Percentiles rank a stretch among this genome's conserved stretches.
phyloP scores from a whole-genome alignment of 1,140 invertebrate genomes.

The Zophobas atratus region DNA sequence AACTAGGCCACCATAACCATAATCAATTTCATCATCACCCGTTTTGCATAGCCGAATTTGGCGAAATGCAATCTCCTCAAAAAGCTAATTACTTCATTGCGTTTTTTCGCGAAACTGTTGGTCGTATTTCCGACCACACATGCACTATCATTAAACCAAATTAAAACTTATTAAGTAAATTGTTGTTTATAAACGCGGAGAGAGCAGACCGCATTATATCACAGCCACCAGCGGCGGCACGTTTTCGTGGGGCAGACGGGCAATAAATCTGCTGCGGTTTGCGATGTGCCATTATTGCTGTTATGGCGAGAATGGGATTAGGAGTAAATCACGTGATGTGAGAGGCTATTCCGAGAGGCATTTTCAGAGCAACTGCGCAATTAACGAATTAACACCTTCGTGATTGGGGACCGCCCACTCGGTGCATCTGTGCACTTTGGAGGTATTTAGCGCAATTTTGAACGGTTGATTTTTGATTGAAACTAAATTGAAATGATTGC shows the following conservation, averaged over 20 bases:
- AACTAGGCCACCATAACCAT: not conserved
- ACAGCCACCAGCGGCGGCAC: conserved; percentile 14
- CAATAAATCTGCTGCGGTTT: not conserved
- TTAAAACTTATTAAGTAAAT: conserved; percentile 38
- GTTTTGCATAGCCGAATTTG: conserved; percentile 13
- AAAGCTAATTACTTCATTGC: conserved; percentile 35
- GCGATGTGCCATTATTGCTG: not conserved
- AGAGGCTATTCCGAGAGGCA: no score
- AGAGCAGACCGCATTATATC: conserved; percentile 12
- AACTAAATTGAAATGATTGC: no score
- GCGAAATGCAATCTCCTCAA: conserved; percentile 3
- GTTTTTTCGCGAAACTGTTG: conserved; percentile 12
- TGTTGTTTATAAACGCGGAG: conserved; percentile 22
- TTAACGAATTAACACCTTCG: not conserved
- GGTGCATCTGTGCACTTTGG: not conserved
- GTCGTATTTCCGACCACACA: conserved; percentile 29
- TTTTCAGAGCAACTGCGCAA: not conserved
- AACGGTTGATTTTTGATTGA: no score
- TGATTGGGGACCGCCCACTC: not conserved
- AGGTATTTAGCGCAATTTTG: not conserved
- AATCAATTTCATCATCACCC: not conserved
- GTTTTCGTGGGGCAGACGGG: not conserved
- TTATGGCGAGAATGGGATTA: not conserved
- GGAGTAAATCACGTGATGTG: not conserved
- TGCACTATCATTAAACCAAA: conserved; percentile 41